Evolutionary conservation across 1,140 invertebrate species (phyloP).

Genomic region (Orius laevigatus): DNA sequence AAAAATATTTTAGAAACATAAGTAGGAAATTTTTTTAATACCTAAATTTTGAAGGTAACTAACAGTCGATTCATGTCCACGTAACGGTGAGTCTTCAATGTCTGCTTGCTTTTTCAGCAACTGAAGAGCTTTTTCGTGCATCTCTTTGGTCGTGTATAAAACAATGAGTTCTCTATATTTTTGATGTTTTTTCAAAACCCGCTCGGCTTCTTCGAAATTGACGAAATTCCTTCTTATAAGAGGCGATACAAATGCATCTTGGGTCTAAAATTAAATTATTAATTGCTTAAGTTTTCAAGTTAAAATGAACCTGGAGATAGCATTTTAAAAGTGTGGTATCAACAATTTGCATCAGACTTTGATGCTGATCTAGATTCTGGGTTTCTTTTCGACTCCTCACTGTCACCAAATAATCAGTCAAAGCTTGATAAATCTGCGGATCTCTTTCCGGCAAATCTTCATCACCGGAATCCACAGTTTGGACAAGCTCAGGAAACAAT

Average conservation of each 20-base stretch:
- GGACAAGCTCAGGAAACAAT: slow-evolving; percentile 74
- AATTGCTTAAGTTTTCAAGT: too few species aligned
- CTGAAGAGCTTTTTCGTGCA: slow-evolving; percentile 78
- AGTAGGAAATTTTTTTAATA: slow-evolving; percentile 18
- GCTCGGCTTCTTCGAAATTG: slow-evolving; percentile 85
- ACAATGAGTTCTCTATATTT: slow-evolving; percentile 91
- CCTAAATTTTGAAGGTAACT: slow-evolving; percentile 84
- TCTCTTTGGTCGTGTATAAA: slow-evolving; percentile 77
- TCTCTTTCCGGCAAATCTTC: slow-evolving; percentile 44
- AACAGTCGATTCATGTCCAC: slow-evolving; percentile 68
- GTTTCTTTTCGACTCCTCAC: too few species aligned
- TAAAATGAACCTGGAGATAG: slow-evolving; percentile 60
- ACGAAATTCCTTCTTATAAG: slow-evolving; percentile 87
- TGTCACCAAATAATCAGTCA: too few species aligned
- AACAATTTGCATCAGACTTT: slow-evolving; percentile 67
- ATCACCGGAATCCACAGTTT: slow-evolving; percentile 19
- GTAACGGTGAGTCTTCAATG: slow-evolving; percentile 56
- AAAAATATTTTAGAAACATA: slow-evolving; percentile 21
- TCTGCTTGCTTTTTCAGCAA: slow-evolving; percentile 69
- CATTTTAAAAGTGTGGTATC: slow-evolving; percentile 93
- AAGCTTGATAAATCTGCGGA: slow-evolving; percentile 39
- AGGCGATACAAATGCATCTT: slow-evolving; percentile 82
- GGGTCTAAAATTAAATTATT: slow-evolving; percentile 46
- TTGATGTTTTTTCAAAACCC: slow-evolving; percentile 65
- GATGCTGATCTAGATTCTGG: too few species aligned